Conservation (phyloP, 92 coral and sea anemone species). For the Palythoa heliodiscus region DNA sequence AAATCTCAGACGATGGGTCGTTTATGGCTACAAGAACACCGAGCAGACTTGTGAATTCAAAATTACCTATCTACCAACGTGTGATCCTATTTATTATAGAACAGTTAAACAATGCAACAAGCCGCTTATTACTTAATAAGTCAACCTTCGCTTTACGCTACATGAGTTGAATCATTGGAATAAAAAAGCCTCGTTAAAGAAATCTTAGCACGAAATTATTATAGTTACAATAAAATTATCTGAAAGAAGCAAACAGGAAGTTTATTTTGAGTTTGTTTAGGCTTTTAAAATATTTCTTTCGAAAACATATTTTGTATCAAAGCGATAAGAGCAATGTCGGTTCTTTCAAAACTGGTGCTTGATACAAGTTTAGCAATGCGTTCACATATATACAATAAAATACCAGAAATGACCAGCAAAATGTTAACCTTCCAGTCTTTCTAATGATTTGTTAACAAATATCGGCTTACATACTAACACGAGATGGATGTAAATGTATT, state of each 20-base stretch:
- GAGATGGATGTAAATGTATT: not conserved
- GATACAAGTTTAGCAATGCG: slow-evolving; percentile 11
- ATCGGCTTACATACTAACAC: not conserved
- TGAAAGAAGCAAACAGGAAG: not conserved
- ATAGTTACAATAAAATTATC: too few relatives aligned
- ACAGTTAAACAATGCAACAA: slow-evolving; percentile 18
- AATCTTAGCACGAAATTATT: not conserved
- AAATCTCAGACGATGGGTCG: not conserved
- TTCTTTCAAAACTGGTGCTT: not conserved
- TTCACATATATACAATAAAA: not conserved
- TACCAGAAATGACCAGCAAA: slow-evolving; percentile 12
- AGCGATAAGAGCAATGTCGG: not conserved
- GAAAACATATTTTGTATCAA: not conserved
- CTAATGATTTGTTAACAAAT: slow-evolving; percentile 1
- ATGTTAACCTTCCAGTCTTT: not conserved
- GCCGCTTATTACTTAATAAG: slow-evolving; percentile 6
- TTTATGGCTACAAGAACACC: not conserved
- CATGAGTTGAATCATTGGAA: not conserved
- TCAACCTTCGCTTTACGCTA: not conserved
- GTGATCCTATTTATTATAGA: slow-evolving; percentile 29
- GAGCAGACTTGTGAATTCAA: not conserved
- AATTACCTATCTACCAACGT: slow-evolving; percentile 6
- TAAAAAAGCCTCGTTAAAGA: not conserved
- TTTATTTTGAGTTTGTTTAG: not conserved
- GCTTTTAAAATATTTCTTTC: not conserved